A percentile compares a stretch with the other conserved stretches of the same genome.
These are phyloP conservation scores for Hiodon alosoides DNA, from an alignment of 2,113 vertebrate genomes.

Conservation along the genomic window DNA sequence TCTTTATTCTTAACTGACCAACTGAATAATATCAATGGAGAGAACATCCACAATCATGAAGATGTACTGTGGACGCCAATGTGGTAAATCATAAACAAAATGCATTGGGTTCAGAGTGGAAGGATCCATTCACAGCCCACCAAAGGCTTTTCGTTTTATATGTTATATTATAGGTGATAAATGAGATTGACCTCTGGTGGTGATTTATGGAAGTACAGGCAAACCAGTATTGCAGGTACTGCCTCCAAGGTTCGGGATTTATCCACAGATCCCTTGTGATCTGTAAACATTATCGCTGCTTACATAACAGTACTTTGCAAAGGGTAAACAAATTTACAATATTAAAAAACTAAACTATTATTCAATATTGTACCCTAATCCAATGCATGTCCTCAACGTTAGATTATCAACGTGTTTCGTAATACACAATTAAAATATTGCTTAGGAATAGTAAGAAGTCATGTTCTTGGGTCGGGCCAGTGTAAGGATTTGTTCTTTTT, in stretches of 20 bases:
- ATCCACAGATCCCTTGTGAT: not conserved
- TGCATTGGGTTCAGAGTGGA: not conserved
- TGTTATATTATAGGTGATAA: not conserved
- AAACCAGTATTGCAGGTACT: not conserved
- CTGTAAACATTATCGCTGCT: not conserved
- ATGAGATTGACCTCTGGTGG: slow-evolving; percentile 1
- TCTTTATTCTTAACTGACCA: no score
- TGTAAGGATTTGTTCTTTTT: no score
- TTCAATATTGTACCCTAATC: slow-evolving; percentile 6
- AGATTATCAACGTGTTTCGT: not conserved
- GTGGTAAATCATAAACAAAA: not conserved
- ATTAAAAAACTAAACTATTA: not conserved
- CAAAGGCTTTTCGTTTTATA: not conserved
- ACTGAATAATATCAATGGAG: no score
- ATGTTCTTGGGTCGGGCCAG: not conserved
- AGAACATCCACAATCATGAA: no score
- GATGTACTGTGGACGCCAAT: no score
- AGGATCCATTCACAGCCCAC: not conserved
- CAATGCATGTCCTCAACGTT: slow-evolving; percentile 4
- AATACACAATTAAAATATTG: not conserved
- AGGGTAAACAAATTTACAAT: not conserved
- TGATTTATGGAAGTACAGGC: not conserved
- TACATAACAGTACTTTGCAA: not conserved
- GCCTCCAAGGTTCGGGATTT: not conserved
- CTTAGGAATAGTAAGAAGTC: not conserved